Evolutionary conservation across 2,113 vertebrate genomes (phyloP).

Genomic region (Hystrix cristata): DNA sequence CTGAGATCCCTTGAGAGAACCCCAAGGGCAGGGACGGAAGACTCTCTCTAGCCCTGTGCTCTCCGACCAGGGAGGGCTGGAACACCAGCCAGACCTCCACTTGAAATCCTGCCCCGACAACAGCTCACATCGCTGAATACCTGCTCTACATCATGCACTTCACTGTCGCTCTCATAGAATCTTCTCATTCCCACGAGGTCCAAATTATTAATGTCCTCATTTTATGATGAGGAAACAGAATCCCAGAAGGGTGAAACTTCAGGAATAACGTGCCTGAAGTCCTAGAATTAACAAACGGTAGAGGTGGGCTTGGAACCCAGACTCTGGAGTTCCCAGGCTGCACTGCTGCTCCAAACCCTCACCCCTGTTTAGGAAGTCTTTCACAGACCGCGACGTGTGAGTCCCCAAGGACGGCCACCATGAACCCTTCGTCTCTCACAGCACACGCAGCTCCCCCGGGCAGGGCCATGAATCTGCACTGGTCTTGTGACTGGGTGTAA

Average conservation of each 20-base stretch:
- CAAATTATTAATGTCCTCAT: background rate
- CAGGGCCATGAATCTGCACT: background rate
- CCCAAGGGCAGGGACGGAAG: fast-evolving
- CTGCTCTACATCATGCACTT: background rate
- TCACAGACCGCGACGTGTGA: background rate
- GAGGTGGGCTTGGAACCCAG: background rate
- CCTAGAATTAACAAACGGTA: background rate
- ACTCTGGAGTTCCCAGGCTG: background rate
- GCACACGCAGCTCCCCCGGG: background rate
- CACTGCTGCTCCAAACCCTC: fast-evolving
- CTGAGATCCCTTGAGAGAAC: fast-evolving
- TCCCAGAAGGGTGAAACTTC: background rate
- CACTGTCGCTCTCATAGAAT: background rate
- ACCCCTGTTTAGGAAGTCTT: background rate
- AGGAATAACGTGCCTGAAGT: background rate
- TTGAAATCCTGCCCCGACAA: background rate
- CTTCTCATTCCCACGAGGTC: background rate
- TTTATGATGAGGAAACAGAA: background rate
- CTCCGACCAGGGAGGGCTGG: background rate
- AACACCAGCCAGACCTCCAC: background rate
- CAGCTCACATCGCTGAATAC: background rate
- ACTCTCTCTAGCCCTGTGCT: background rate
- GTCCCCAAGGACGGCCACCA: background rate
- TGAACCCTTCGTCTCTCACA: background rate
- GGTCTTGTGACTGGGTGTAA: background rate